Base-by-base conservation (phyloP, 2,797 vertebrate species). In the Acrossocheilus fasciatus region DNA sequence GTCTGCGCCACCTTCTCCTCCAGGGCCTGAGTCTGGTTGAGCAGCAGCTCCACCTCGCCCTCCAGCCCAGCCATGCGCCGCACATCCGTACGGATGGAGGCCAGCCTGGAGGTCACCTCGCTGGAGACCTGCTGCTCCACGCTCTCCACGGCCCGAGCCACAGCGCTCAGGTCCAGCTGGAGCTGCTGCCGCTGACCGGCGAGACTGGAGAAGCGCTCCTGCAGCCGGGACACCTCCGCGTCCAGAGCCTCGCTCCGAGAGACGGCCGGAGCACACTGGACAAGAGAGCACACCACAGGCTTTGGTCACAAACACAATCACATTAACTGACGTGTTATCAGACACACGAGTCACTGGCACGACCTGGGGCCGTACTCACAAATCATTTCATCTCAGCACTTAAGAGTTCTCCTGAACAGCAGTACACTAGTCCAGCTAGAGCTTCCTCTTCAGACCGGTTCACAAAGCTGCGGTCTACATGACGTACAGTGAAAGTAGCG, bases 1-100 rank as follows among this genome's bases (percentile, higher is more conserved):
- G 94, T 93, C 90, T 94, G 95, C 39, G 91, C 64, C 52, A 96
- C 89, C 92, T 96, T 96, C 50, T 94, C 93, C 92, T 98, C 96
- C 69, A 99, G 93, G n/a, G 93, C 91, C 68, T 90, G 91, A 17
- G 97, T 91, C 84, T 96, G 96, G 9, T 94, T 90, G 84, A 96
- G 93, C 89, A 99, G 90, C 1, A 93, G 91, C 52, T 94, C 92
- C 80, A 96, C 92, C 88, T 99, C 98, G 0, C 95, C 94, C 86
- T 94, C 93, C 50, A 99, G 93, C 43, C 98, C 98, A 3, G 96
- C 97, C 96, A 99, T 97, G 11, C 98, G 95, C 74, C 98, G 95
- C 84, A 99, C 90, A 5, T 99, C 98, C 2, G 98, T 99, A 91
- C 97, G 96, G 70, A 98, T 95, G 0, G 96, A 93, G 15, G 95